Evolutionary conservation across 2,797 vertebrate genomes (phyloP), one percentile per base, ranked within the genome.

Genomic region (Sciurus vulgaris): DNA sequence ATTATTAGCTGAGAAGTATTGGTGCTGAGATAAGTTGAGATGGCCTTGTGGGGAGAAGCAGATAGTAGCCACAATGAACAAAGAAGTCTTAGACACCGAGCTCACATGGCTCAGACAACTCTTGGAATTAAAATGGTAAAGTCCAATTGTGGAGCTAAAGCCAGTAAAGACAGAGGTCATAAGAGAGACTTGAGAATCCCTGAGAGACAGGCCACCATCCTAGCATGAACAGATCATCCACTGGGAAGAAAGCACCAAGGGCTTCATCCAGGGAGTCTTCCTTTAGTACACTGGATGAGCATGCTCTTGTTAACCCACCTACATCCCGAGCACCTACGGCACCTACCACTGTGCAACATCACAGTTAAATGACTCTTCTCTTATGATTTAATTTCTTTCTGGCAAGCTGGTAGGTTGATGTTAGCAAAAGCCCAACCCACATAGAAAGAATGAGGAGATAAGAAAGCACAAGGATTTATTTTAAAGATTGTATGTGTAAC

Each of bases 361-460:
- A 49, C 22, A 30, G 26, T 44, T 22, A 65, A 76, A 12, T 17
- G 24, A 38, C 78, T 86, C n/a, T 74, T 54, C 38, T 41, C 18
- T 56, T 56, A n/a, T 83, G 74, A 54, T 41, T 79, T 92, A 70
- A 54, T 69, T 63, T 90, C 90, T 47, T 30, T 87, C 30, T 73
- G 35, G 44, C 20, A 81, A 84, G 30, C n/a, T 79, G 15, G 51
- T 35, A 7, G 30, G 22, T 8, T n/a, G 54, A 41, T 38, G 9
- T 47, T 74, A 82, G 33, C 63, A 63, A 70, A 51, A 74, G 54
- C 5, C 81, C 76, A 91, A 38, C 20, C 2, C 54, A 84, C 84
- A 78, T 15, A 49, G 47, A 93, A 74, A 87, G 26, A 17, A 54
- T 33, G 9, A 74, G 26, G 51, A 87, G 77, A 87, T 1, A 35